Conservation (phyloP, 1,140 invertebrate genomes). For the Leptoteleia sp. region DNA sequence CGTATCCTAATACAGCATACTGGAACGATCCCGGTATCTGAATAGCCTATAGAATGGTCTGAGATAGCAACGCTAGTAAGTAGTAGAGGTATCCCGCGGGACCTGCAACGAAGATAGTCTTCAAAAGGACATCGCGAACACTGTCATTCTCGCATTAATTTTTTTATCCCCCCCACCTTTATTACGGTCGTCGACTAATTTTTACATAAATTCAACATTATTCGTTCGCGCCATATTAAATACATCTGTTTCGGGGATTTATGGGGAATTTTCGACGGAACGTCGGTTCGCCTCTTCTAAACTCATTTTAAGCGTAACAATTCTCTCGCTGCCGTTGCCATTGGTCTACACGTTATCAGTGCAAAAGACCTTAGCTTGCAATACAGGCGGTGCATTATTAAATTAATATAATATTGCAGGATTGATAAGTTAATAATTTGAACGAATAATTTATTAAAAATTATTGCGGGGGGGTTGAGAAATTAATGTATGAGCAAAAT, state of each 20-base stretch:
- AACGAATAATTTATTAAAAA: no score
- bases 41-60: slow-evolving; percentile 80
- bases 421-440: no score
- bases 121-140: slow-evolving; percentile 78
- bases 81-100: slow-evolving; percentile 78
- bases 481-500: no score
- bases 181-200: slow-evolving; percentile 27
- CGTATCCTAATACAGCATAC: slow-evolving; percentile 71
- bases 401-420: no score
- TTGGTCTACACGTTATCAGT: slow-evolving; percentile 21
- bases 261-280: slow-evolving; percentile 9
- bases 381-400: no score
- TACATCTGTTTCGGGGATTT: slow-evolving; percentile 2
- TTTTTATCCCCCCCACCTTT: slow-evolving; percentile 37
- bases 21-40: slow-evolving; percentile 78
- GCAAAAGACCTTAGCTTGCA: slow-evolving; percentile 12
- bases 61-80: slow-evolving; percentile 80
- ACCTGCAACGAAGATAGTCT: slow-evolving; percentile 79
- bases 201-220: slow-evolving; percentile 21
- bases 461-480: no score
- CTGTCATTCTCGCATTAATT: slow-evolving; percentile 72
- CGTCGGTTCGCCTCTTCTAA: slow-evolving; percentile 22
- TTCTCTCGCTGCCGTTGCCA: slow-evolving; percentile 19
- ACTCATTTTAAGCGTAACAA: slow-evolving; percentile 15
- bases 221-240: slow-evolving; percentile 11